Conservation (phyloP, 2,888 invertebrate species). For the Melanargia galathea region DNA sequence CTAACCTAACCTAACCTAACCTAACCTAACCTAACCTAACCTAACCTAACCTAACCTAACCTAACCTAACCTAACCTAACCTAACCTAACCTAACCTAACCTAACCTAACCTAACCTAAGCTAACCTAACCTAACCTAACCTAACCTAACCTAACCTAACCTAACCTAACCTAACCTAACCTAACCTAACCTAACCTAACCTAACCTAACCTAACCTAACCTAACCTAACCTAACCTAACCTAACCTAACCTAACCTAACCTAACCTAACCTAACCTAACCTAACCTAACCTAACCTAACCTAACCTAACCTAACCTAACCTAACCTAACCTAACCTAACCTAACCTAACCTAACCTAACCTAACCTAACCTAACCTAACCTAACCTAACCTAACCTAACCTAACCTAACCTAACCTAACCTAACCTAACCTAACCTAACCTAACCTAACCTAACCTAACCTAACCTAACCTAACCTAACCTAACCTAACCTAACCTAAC, state of each 20-base stretch:
- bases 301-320: slow-evolving; percentile 34
- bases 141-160: slow-evolving; percentile 38
- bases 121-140: slow-evolving; percentile 39
- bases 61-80: slow-evolving; percentile 35
- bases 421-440: slow-evolving; percentile 30
- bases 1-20: slow-evolving; percentile 21
- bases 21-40: slow-evolving; percentile 33
- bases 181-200: slow-evolving; percentile 42
- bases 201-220: slow-evolving; percentile 40
- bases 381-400: slow-evolving; percentile 30
- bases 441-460: background rate
- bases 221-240: slow-evolving; percentile 39
- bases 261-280: slow-evolving; percentile 40
- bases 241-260: slow-evolving; percentile 37
- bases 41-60: slow-evolving; percentile 35
- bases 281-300: slow-evolving; percentile 39
- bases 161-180: slow-evolving; percentile 40
- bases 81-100: slow-evolving; percentile 36
- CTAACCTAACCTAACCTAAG: slow-evolving; percentile 37
- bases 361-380: slow-evolving; percentile 34
- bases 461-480: background rate
- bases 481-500: background rate
- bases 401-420: slow-evolving; percentile 29
- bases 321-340: background rate
- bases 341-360: slow-evolving; percentile 33